These are phyloP conservation scores for Diadegma fenestrale DNA, from an alignment of 2,888 invertebrate species.

Conservation along the genomic window DNA sequence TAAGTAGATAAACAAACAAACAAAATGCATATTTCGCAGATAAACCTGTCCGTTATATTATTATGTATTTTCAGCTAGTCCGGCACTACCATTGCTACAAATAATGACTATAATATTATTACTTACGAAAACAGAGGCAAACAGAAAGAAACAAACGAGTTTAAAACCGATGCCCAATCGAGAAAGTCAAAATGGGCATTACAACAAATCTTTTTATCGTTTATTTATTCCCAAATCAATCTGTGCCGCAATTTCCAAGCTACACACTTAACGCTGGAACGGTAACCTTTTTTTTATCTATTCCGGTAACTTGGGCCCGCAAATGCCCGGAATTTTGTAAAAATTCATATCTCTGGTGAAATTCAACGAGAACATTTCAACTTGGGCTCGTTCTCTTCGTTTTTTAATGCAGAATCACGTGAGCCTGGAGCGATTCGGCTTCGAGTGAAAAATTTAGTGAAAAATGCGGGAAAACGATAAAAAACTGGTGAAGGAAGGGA, in stretches of 20 bases:
- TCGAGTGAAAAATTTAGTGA: too few species aligned
- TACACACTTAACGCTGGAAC: too few species aligned
- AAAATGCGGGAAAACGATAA: too few species aligned
- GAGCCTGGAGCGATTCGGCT: too few species aligned
- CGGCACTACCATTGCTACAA: conserved; percentile 71
- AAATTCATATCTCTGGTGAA: too few species aligned
- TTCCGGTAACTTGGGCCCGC: too few species aligned
- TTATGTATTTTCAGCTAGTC: conserved; percentile 75
- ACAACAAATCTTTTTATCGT: not conserved
- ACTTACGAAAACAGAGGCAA: conserved; percentile 32
- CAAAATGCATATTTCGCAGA: conserved; percentile 75
- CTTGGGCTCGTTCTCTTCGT: too few species aligned
- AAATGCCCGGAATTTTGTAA: too few species aligned
- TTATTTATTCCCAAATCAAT: not conserved
- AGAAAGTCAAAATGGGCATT: not conserved
- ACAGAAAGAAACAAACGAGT: not conserved
- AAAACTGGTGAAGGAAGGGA: too few species aligned
- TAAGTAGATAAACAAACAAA: conserved; percentile 67
- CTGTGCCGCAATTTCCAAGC: not conserved
- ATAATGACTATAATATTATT: conserved; percentile 60
- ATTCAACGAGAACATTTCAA: too few species aligned
- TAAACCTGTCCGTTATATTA: conserved; percentile 74
- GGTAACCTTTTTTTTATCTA: too few species aligned
- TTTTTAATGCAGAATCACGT: too few species aligned
- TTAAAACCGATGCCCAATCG: conserved; percentile 32